Conservation (phyloP, 1,140 invertebrate species). For the Plutomurus gul region DNA sequence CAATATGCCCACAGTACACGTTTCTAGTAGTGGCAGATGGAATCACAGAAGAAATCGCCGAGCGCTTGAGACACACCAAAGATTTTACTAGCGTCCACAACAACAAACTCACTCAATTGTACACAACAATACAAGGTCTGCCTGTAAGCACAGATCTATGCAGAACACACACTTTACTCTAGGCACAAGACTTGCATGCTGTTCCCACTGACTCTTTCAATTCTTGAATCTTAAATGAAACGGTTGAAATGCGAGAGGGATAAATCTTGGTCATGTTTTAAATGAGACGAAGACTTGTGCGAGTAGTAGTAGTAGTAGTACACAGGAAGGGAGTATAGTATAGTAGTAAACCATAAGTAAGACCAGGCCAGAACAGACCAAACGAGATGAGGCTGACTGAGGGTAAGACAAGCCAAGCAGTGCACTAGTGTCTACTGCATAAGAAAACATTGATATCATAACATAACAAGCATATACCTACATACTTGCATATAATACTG, state of each 20-base stretch:
- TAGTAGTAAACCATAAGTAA: slow-evolving; percentile 14
- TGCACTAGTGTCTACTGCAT: background rate
- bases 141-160: no score
- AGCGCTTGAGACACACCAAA: background rate
- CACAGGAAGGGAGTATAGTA: no score
- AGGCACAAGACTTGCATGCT: background rate
- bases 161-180: no score
- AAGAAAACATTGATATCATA: slow-evolving; percentile 16
- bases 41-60: background rate
- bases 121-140: no score
- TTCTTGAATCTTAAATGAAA: slow-evolving; percentile 28
- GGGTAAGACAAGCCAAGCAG: slow-evolving; percentile 7
- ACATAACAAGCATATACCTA: background rate
- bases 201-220: slow-evolving; percentile 31
- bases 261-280: slow-evolving; percentile 34
- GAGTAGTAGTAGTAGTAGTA: background rate
- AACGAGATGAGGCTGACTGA: slow-evolving; percentile 8
- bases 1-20: background rate
- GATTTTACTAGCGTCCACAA: no score
- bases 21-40: background rate
- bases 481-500: background rate
- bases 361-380: background rate
- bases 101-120: background rate
- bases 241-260: slow-evolving; percentile 27
- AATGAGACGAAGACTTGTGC: slow-evolving; percentile 20